A percentile compares a stretch with the other conserved stretches of the same genome.
Evolutionary conservation across 2,113 vertebrate species (phyloP).

Genomic region (Vicugna pacos): DNA sequence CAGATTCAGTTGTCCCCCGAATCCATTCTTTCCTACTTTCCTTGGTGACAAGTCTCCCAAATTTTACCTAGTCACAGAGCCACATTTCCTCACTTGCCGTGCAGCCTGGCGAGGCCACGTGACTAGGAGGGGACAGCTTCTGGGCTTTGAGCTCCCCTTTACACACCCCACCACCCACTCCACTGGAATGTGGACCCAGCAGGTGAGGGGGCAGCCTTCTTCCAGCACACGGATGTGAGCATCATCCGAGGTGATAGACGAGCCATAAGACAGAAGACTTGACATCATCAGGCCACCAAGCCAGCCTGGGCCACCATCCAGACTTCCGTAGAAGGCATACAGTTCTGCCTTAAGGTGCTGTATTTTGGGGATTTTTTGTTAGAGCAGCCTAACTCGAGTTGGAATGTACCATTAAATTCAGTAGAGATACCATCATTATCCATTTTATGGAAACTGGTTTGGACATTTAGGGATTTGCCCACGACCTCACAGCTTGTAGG

Average conservation of each 20-base stretch:
- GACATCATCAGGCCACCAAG: background rate
- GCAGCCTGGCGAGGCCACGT: background rate
- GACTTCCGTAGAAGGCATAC: background rate
- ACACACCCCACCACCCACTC: background rate
- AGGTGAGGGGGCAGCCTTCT: background rate
- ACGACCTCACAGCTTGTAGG: background rate
- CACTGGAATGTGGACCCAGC: background rate
- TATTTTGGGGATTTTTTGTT: background rate
- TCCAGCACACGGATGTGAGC: background rate
- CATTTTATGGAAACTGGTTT: background rate
- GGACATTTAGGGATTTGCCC: background rate
- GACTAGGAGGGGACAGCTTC: background rate
- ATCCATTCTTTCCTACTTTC: background rate
- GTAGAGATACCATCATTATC: background rate
- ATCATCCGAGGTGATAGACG: background rate
- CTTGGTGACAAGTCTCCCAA: background rate
- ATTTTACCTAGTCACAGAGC: background rate
- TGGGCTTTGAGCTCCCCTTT: background rate
- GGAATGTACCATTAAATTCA: background rate
- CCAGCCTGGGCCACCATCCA: background rate
- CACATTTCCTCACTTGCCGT: background rate
- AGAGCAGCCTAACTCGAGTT: background rate
- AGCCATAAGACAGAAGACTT: background rate
- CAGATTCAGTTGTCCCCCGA: background rate
- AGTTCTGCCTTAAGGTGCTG: background rate